Conservation (phyloP, 2,888 invertebrate genomes). For the Eulithis testata region DNA sequence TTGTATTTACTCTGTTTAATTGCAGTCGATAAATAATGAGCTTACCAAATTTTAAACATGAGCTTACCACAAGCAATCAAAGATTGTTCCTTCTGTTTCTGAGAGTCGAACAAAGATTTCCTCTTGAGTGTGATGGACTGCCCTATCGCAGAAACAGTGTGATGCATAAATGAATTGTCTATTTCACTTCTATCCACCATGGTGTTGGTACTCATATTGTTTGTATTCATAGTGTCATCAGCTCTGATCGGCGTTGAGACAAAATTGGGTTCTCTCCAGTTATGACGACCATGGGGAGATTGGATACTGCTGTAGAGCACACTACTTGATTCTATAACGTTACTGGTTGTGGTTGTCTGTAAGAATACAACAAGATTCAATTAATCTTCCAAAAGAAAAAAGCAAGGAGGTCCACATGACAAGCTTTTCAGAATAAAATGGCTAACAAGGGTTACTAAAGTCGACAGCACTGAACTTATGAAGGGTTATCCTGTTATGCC, state of each 20-base stretch:
- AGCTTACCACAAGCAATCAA: constrained; percentile 48
- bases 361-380: background rate
- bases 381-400: no score
- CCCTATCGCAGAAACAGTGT: constrained; percentile 50
- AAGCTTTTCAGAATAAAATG: no score
- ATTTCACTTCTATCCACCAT: constrained; percentile 46
- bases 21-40: constrained; percentile 3
- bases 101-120: constrained; percentile 61
- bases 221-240: constrained; percentile 42
- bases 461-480: no score
- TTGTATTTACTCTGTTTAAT: no score
- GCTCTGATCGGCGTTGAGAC: constrained; percentile 49
- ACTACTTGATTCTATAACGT: constrained; percentile 45
- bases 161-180: constrained; percentile 50
- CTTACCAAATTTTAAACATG: constrained; percentile 47
- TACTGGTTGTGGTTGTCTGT: constrained; percentile 27
- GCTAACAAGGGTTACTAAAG: no score
- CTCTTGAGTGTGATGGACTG: constrained; percentile 57
- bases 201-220: constrained; percentile 47
- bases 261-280: constrained; percentile 51
- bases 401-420: no score
- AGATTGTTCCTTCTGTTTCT: constrained; percentile 40
- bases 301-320: constrained; percentile 47
- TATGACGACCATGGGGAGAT: constrained; percentile 46
- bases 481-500: no score